Percentiles rank a stretch among this genome's conserved stretches.
Conservation (phyloP, 92 coral and sea anemone genomes). For the Palythoa caribaeorum region DNA sequence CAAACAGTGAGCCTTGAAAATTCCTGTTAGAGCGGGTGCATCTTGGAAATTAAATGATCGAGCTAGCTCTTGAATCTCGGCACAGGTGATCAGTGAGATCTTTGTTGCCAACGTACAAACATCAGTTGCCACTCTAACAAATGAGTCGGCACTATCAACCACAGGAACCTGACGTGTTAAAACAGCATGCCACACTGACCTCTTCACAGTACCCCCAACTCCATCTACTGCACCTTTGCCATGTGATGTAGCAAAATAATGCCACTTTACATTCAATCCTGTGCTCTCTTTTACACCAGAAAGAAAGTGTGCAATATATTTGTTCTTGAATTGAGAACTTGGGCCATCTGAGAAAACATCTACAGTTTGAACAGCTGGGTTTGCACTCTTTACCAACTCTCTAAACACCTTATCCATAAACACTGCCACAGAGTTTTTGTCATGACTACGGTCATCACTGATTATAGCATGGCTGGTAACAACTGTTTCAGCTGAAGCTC, state of each 20-base stretch:
- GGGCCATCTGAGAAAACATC: slow-evolving; percentile 28
- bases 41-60: slow-evolving; percentile 27
- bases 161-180: background rate
- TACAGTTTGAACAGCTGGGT: slow-evolving; percentile 15
- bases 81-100: background rate
- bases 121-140: slow-evolving; percentile 1
- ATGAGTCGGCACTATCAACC: background rate
- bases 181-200: slow-evolving; percentile 39
- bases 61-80: background rate
- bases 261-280: slow-evolving; percentile 20
- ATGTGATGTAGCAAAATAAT: background rate
- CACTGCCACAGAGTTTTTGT: background rate
- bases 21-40: slow-evolving; percentile 19
- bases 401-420: slow-evolving; percentile 7
- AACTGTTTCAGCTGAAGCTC: slow-evolving; percentile 3
- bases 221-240: slow-evolving; percentile 43
- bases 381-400: slow-evolving; percentile 8
- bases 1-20: slow-evolving; percentile 26
- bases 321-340: background rate
- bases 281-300: background rate
- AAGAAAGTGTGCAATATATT: slow-evolving; percentile 23
- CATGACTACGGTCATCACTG: slow-evolving; percentile 37
- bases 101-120: slow-evolving; percentile 1
- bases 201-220: slow-evolving; percentile 30
- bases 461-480: slow-evolving; percentile 52